phyloP scores from a whole-genome alignment of 2,888 invertebrate species.

The Amphimallon solstitiale region DNA sequence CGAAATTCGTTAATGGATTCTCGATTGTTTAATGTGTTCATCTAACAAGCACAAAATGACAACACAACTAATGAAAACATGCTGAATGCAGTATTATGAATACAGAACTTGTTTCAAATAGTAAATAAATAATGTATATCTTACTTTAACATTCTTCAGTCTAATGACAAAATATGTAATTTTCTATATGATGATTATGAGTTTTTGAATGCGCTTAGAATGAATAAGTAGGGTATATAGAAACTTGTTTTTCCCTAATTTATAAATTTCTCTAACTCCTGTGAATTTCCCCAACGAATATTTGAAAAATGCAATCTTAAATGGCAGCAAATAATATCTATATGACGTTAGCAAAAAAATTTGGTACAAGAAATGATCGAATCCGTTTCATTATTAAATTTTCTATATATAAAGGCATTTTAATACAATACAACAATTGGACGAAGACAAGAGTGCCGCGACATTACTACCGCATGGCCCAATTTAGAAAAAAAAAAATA shows the following conservation, averaged over 20 bases:
- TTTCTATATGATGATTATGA: conserved; percentile 13
- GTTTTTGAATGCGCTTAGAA: conserved; percentile 5
- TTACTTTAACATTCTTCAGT: not conserved
- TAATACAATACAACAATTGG: too few species aligned
- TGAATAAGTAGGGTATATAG: conserved; percentile 1
- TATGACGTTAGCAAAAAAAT: too few species aligned
- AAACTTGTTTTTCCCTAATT: not conserved
- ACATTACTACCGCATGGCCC: too few species aligned
- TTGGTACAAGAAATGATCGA: too few species aligned
- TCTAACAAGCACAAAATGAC: conserved; percentile 26
- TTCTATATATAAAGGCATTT: too few species aligned
- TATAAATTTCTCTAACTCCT: too few species aligned
- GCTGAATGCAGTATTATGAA: conserved; percentile 29
- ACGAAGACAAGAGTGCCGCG: too few species aligned
- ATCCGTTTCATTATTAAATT: too few species aligned
- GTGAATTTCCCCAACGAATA: too few species aligned
- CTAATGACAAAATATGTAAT: not conserved
- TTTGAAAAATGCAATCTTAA: too few species aligned
- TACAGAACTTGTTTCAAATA: conserved; percentile 13
- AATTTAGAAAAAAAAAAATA: too few species aligned
- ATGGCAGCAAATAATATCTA: too few species aligned
- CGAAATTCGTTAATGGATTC: not conserved
- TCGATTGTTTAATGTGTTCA: conserved; percentile 8
- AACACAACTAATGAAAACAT: conserved; percentile 14
- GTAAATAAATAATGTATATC: conserved; percentile 9